Evolutionary conservation across 2,888 invertebrate species (phyloP).

Genomic region (Drosophila recens): DNA sequence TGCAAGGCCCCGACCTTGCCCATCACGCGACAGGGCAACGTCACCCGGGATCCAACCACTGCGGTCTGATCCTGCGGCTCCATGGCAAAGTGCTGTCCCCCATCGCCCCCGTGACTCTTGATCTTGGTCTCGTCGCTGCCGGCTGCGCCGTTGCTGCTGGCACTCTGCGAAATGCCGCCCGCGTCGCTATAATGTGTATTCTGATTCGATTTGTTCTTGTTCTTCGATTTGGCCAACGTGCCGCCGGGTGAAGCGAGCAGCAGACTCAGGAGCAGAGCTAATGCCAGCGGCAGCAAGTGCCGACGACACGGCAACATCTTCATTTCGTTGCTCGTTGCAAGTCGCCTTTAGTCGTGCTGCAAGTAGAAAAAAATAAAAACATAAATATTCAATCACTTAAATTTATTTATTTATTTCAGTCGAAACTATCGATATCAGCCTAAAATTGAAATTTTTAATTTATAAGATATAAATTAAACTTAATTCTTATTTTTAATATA

Average conservation of each 20-base stretch:
- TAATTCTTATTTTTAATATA: too few species aligned
- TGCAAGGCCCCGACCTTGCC: constrained; percentile 95
- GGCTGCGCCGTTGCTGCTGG: constrained; percentile 18
- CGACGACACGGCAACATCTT: constrained; percentile 34
- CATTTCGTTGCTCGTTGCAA: constrained; percentile 25
- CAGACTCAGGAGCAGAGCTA: constrained; percentile 38
- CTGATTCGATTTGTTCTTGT: constrained; percentile 68
- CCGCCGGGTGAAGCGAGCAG: constrained; percentile 49
- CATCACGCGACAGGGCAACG: constrained; percentile 95
- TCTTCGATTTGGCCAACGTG: constrained; percentile 85
- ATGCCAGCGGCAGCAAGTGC: constrained; percentile 36
- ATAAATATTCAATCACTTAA: background rate
- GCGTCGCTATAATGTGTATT: constrained; percentile 60
- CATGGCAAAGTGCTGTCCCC: constrained; percentile 93
- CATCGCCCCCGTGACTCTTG: constrained; percentile 50
- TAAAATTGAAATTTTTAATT: too few species aligned
- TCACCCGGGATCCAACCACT: constrained; percentile 94
- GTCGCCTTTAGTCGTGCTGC: constrained; percentile 34
- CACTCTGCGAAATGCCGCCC: background rate
- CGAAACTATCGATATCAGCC: too few species aligned
- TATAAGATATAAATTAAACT: too few species aligned
- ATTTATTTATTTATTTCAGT: too few species aligned
- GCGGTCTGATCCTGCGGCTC: constrained; percentile 97
- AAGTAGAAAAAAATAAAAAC: background rate
- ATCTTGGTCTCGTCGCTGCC: constrained; percentile 59